Evolutionary conservation across 2,888 invertebrate genomes (phyloP), one percentile per base, ranked within the genome.

Genomic region (Acanthopleura granulata): DNA sequence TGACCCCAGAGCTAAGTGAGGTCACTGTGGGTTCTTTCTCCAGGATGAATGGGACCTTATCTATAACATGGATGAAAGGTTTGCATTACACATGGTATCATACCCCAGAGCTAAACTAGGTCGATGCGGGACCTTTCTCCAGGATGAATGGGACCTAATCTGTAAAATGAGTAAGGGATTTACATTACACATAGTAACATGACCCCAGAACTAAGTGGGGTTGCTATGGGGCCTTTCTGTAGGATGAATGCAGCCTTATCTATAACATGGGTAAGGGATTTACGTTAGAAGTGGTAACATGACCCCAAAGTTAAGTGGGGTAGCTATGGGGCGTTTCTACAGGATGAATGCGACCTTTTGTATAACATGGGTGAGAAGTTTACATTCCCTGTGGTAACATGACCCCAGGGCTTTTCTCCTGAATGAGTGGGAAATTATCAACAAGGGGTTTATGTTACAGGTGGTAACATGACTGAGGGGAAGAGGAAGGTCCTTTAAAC

Each of bases 271-370:
- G 97, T 97, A 91, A 74, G 80, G 80, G 29, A 6, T 22, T 57
- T 57, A 22, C 57, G 12, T 57, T 9, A 40, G 4, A 40, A 9
- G 40, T 40, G 40, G 9, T 40, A 40, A 40, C 40, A 6, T 99
- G 99, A 91, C 99, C 99, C 0, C 99, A 99, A 91, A 95, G 96
- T 27, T 99, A 96, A 96, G 89, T 92, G 97, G 83, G 99, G 99
- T 14, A 95, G 94, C 91, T 99, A 99, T 91, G 99, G 99, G 18
- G 94, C 98, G 40, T 99, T 95, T 91, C 92, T 99, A 50, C 97
- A 98, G 92, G 97, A 99, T 87, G 97, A 98, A 85, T 98, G 98
- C 98, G 93, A 94, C 29, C 92, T 98, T 49, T 91, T 99, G 49
- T 91, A 93, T 77, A 92, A 93, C 84, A 97, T 98, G 88, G 95